A percentile compares a stretch with the other conserved stretches of the same genome.
These are phyloP conservation scores for Taurulus bubalis DNA, from an alignment of 2,113 vertebrate species.

Conservation along the genomic window DNA sequence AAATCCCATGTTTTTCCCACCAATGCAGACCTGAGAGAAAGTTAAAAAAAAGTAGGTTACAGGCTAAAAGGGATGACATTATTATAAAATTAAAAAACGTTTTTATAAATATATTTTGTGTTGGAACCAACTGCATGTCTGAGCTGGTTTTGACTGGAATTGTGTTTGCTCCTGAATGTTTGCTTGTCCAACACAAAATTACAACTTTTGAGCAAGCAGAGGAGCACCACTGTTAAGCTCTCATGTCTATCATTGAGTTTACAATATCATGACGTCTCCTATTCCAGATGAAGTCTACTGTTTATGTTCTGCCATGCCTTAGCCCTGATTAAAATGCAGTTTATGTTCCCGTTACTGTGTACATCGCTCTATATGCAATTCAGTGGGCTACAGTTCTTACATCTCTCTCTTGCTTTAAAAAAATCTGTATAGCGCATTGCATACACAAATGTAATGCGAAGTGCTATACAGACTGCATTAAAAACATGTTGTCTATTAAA, in stretches of 20 bases:
- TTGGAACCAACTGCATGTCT: neutral
- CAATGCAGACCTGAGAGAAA: conserved; percentile 78
- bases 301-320: neutral
- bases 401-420: neutral
- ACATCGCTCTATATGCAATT: neutral
- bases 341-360: neutral
- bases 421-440: neutral
- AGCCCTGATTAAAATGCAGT: neutral
- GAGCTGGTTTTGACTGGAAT: neutral
- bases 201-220: neutral
- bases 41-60: conserved; percentile 16
- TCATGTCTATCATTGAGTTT: no score
- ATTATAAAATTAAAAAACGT: neutral
- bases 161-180: neutral
- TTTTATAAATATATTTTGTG: neutral
- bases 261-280: neutral
- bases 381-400: neutral
- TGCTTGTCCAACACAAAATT: neutral
- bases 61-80: neutral
- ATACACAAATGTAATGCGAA: neutral
- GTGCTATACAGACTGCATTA: neutral
- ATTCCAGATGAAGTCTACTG: neutral
- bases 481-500: neutral
- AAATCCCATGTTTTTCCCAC: conserved; percentile 86
- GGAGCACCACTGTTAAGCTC: neutral